Conservation (phyloP, 2,888 invertebrate species). For the Cremastinae sp. region DNA sequence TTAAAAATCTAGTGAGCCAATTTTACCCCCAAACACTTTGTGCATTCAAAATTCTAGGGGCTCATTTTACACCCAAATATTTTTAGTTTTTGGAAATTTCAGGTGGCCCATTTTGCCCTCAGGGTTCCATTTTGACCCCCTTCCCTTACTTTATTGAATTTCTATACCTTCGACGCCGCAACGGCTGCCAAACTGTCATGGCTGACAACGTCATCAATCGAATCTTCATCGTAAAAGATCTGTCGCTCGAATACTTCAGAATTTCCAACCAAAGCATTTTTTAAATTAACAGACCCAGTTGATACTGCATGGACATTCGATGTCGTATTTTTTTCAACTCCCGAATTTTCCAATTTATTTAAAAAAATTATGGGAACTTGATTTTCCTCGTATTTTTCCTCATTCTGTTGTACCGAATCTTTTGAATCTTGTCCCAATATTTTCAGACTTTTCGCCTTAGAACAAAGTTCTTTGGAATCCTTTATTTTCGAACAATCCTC, state of each 20-base stretch:
- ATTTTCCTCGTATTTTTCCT: background rate
- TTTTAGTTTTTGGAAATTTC: too few species aligned
- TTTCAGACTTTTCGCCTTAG: too few species aligned
- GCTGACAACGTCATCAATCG: conserved; percentile 24
- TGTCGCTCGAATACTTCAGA: conserved; percentile 52
- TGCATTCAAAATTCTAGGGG: too few species aligned
- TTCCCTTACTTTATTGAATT: conserved; percentile 4
- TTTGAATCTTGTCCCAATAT: too few species aligned
- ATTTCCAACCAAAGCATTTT: conserved; percentile 9
- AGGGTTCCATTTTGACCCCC: too few species aligned
- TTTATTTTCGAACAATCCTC: too few species aligned
- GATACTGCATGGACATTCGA: background rate
- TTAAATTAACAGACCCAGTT: conserved; percentile 24
- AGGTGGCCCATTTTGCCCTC: too few species aligned
- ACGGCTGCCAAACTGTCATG: conserved; percentile 1
- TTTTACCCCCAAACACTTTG: too few species aligned
- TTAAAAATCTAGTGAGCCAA: too few species aligned
- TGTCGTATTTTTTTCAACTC: background rate
- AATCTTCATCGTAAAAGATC: conserved; percentile 54
- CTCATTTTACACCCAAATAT: too few species aligned
- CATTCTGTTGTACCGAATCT: too few species aligned
- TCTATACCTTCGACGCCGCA: conserved; percentile 35
- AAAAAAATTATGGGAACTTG: background rate
- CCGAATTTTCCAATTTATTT: background rate
- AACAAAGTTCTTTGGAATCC: too few species aligned